A percentile compares a stretch with the other conserved stretches of the same genome.
phyloP scores from a whole-genome alignment of 2,888 invertebrate species.

The Latrodectus elegans region DNA sequence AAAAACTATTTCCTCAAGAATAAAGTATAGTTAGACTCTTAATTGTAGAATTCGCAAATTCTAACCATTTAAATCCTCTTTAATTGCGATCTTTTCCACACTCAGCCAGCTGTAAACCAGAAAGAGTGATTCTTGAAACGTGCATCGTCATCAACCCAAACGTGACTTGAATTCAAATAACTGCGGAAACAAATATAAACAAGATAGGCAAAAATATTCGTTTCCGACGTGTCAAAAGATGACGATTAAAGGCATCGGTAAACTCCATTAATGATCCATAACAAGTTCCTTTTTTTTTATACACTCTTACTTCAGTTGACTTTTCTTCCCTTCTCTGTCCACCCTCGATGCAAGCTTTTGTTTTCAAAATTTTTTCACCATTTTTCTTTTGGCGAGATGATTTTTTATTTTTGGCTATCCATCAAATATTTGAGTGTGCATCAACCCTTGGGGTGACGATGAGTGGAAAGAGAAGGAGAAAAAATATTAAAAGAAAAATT shows the following conservation, averaged over 20 bases:
- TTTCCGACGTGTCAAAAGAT: conserved; percentile 45
- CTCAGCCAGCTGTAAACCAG: no score
- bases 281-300: conserved; percentile 46
- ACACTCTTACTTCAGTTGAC: no score
- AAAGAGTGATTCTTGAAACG: no score
- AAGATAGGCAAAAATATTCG: conserved; percentile 16
- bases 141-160: not conserved
- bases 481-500: conserved; percentile 32
- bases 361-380: conserved; percentile 5
- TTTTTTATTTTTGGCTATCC: conserved; percentile 67
- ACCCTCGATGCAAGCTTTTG: conserved; percentile 8
- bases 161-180: conserved; percentile 47
- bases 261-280: conserved; percentile 68
- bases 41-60: no score
- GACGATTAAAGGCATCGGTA: conserved; percentile 61
- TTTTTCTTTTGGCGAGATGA: conserved; percentile 24
- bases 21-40: no score
- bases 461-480: conserved; percentile 42
- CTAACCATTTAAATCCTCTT: no score
- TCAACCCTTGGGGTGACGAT: conserved; percentile 66
- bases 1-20: no score
- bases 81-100: no score
- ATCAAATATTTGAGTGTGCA: conserved; percentile 68
- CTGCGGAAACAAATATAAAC: conserved; percentile 45
- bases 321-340: conserved; percentile 5